Evolutionary conservation across 1,140 invertebrate species (phyloP).

Genomic region (Oncopodura yosiiana): DNA sequence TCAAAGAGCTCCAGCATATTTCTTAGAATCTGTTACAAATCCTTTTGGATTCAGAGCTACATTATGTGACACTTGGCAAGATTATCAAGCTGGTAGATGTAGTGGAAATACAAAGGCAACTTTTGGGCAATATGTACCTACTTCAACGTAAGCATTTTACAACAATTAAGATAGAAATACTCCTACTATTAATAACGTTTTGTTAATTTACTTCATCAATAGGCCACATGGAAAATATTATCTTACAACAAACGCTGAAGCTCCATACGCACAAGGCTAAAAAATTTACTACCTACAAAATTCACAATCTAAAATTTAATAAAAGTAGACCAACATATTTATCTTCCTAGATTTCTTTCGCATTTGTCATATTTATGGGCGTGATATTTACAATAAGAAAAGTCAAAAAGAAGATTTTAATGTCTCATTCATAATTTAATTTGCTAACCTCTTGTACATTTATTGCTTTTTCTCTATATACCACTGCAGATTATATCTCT

Average conservation of each 20-base stretch:
- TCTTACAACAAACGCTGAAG: slow-evolving; percentile 69
- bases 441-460: too few species aligned
- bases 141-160: slow-evolving; percentile 20
- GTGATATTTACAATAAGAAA: too few species aligned
- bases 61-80: slow-evolving; percentile 21
- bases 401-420: too few species aligned
- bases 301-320: too few species aligned
- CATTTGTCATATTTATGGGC: too few species aligned
- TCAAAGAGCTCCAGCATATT: slow-evolving; percentile 37
- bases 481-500: too few species aligned
- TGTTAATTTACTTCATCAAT: slow-evolving; percentile 18
- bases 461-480: too few species aligned
- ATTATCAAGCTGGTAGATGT: slow-evolving; percentile 18
- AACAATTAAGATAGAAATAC: background rate
- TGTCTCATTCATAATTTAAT: too few species aligned
- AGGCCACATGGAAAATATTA: slow-evolving; percentile 67
- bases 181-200: background rate
- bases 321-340: too few species aligned
- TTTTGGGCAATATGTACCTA: slow-evolving; percentile 24
- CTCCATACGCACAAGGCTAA: slow-evolving; percentile 49
- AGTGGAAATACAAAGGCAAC: slow-evolving; percentile 2
- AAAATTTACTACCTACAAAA: too few species aligned
- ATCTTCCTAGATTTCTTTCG: too few species aligned
- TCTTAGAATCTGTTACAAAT: slow-evolving; percentile 41
- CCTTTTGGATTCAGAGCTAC: slow-evolving; percentile 19